Percentiles rank a stretch among this genome's conserved stretches.
phyloP scores from a whole-genome alignment of 2,113 vertebrate genomes.

The Chaetorhynchus papuensis region DNA sequence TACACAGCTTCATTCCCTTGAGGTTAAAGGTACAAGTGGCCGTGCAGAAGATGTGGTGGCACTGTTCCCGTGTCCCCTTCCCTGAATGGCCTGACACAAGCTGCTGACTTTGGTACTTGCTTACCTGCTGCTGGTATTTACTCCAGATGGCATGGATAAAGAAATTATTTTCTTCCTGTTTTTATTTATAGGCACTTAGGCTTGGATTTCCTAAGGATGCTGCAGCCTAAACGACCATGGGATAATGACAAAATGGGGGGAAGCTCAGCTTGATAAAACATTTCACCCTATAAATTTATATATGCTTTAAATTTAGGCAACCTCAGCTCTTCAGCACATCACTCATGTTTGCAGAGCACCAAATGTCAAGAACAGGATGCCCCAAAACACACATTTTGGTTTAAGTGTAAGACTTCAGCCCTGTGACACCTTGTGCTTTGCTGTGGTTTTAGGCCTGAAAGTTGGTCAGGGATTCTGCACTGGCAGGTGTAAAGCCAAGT shows the following conservation, averaged over 20 bases:
- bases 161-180: not conserved
- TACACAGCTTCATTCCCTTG: not conserved
- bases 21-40: not conserved
- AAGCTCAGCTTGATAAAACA: not conserved
- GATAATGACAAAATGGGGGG: not conserved
- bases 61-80: not conserved
- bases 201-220: not conserved
- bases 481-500: not conserved
- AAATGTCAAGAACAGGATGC: not conserved
- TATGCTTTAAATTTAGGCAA: not conserved
- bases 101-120: not conserved
- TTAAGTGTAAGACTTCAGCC: not conserved
- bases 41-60: not conserved
- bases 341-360: fast-evolving
- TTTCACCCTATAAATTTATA: not conserved
- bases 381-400: not conserved
- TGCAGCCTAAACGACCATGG: not conserved
- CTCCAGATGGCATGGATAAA: not conserved
- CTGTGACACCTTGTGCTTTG: not conserved
- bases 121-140: not conserved
- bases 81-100: too few species aligned
- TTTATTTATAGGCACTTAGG: not conserved
- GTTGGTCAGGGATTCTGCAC: not conserved
- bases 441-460: not conserved
- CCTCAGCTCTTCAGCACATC: not conserved